Conservation (phyloP, 2,888 invertebrate species). For the Apeira syringaria region DNA sequence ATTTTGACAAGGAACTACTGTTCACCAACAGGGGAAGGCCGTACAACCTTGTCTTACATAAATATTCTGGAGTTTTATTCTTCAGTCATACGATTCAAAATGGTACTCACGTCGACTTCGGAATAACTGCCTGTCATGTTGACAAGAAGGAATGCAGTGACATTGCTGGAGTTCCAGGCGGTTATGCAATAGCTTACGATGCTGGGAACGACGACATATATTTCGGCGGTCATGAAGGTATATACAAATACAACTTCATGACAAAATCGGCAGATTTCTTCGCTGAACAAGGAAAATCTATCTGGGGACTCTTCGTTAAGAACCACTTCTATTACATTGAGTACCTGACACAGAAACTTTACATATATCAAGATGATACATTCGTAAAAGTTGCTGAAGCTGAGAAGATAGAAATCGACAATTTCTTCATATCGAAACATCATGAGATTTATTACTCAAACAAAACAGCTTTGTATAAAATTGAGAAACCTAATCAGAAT, state of each 20-base stretch:
- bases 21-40: slow-evolving; percentile 53
- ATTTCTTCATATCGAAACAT: slow-evolving; percentile 58
- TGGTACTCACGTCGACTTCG: slow-evolving; percentile 54
- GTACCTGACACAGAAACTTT: slow-evolving; percentile 62
- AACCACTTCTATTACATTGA: slow-evolving; percentile 70
- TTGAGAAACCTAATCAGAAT: slow-evolving; percentile 41
- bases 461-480: slow-evolving; percentile 67
- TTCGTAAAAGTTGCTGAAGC: slow-evolving; percentile 62
- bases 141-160: slow-evolving; percentile 45
- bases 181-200: slow-evolving; percentile 68
- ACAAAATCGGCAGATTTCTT: slow-evolving; percentile 61
- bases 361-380: slow-evolving; percentile 50
- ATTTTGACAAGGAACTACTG: slow-evolving; percentile 54
- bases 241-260: slow-evolving; percentile 67
- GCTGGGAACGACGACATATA: slow-evolving; percentile 67
- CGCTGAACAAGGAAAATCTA: slow-evolving; percentile 62
- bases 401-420: slow-evolving; percentile 55
- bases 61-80: slow-evolving; percentile 59
- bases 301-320: slow-evolving; percentile 63
- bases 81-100: slow-evolving; percentile 65
- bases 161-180: slow-evolving; percentile 55
- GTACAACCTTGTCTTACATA: slow-evolving; percentile 62
- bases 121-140: slow-evolving; percentile 54
- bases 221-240: slow-evolving; percentile 71
- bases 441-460: slow-evolving; percentile 63